A percentile compares a stretch with the other conserved stretches of the same genome.
Conservation (phyloP, 2,888 invertebrate genomes). For the Andrena haemorrhoa region DNA sequence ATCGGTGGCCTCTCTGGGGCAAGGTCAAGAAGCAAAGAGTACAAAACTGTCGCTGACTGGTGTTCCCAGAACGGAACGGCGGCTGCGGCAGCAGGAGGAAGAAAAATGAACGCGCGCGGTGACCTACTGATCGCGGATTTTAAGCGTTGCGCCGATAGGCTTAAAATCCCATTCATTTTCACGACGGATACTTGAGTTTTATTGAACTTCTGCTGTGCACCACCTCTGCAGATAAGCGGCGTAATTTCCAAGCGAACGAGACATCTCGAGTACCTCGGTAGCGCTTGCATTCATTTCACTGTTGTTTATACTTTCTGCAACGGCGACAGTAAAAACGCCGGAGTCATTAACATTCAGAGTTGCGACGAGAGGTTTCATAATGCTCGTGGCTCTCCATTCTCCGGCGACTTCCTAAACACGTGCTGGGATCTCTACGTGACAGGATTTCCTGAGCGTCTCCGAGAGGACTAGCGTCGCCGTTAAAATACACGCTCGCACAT, state of each 20-base stretch:
- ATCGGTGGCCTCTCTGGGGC: slow-evolving; percentile 74
- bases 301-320: slow-evolving; percentile 59
- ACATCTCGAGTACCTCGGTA: slow-evolving; percentile 31
- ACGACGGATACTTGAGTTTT: too few species aligned
- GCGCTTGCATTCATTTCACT: slow-evolving; percentile 2
- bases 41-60: slow-evolving; percentile 71
- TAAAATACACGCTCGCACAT: slow-evolving; percentile 53
- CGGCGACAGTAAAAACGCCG: slow-evolving; percentile 47
- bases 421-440: slow-evolving; percentile 61
- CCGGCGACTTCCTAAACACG: slow-evolving; percentile 68
- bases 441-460: slow-evolving; percentile 29
- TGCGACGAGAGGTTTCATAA: slow-evolving; percentile 70
- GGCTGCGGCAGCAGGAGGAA: slow-evolving; percentile 40
- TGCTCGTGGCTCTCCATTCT: slow-evolving; percentile 47
- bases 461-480: slow-evolving; percentile 26
- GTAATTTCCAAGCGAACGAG: background rate
- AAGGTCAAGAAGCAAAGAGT: slow-evolving; percentile 75
- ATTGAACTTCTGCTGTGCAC: too few species aligned
- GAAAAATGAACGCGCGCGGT: slow-evolving; percentile 52
- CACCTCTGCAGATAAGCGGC: too few species aligned
- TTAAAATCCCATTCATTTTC: too few species aligned
- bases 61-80: slow-evolving; percentile 49
- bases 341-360: slow-evolving; percentile 72
- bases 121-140: slow-evolving; percentile 69
- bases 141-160: background rate